These are phyloP conservation scores for Cephus pulcher DNA, from an alignment of 2,888 invertebrate genomes.

Conservation along the genomic window DNA sequence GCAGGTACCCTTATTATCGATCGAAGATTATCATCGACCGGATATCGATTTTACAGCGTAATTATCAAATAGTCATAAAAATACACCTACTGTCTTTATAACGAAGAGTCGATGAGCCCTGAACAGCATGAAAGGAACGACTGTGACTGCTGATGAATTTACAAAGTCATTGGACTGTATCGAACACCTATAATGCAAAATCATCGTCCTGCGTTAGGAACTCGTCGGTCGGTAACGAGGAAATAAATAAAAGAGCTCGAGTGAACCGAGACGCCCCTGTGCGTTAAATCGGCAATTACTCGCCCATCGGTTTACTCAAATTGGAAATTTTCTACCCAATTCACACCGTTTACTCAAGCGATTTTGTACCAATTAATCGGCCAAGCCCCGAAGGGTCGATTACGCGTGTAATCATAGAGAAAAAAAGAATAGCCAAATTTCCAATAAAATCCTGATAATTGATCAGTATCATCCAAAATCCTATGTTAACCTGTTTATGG, in stretches of 20 bases:
- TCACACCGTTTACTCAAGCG: constrained; percentile 25
- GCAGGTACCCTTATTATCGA: background rate
- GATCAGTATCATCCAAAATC: background rate
- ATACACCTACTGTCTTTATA: background rate
- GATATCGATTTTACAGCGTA: background rate
- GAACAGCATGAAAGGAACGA: background rate
- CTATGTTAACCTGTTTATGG: background rate
- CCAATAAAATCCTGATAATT: background rate
- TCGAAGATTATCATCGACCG: background rate
- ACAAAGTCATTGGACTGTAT: constrained; percentile 19
- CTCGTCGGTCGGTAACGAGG: background rate
- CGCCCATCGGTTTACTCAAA: constrained; percentile 40
- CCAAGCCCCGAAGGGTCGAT: background rate
- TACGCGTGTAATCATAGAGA: background rate
- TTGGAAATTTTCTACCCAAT: constrained; percentile 52
- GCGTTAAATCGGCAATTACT: constrained; percentile 49
- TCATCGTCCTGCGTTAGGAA: constrained; percentile 39
- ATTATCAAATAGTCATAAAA: background rate
- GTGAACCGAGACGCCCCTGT: constrained; percentile 29
- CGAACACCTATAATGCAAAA: constrained; percentile 47
- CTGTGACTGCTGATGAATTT: background rate
- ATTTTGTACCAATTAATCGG: constrained; percentile 33
- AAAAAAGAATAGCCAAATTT: background rate
- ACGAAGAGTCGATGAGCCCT: background rate
- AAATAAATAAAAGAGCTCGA: constrained; percentile 32